Base-by-base conservation (phyloP, 2,113 vertebrate genomes). In the Lichenostomus cassidix region DNA sequence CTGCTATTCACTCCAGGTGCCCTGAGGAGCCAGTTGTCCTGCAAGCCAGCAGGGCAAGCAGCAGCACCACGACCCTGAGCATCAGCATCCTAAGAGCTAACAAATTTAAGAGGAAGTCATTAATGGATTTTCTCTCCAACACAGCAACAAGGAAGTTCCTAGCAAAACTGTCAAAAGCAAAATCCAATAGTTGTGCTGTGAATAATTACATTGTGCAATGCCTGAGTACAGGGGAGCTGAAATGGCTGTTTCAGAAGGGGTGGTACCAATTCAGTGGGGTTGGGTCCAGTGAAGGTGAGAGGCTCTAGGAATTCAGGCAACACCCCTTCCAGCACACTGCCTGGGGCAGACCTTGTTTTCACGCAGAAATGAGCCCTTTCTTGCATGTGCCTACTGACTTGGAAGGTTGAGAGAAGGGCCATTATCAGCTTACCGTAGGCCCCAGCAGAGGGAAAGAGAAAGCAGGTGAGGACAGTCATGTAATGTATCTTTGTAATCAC, bases 81-180 rank as follows among this genome's bases (percentile, higher is more conserved):
- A 78, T 19, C 56, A 73, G 84, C 22, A 5, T 37, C 35, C 20
- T 17, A 21, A 78, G 31, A 71, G 15, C 21, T 10, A 31, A 50
- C 53, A 46, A 73, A 87, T 58, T 92, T 65, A 76, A 69, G 35
- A 80, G 88, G 75, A 85, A 93, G 39, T 3, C 6, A 49, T 85
- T 35, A 58, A 90, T 73, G 42, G 47, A 25, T 88, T 82, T 85
- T 79, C 25, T 46, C 31, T 86, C 55, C 63, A 92, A 65, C 46
- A 53, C 20, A 27, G 74, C 70, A 86, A 95, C 79, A 27, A 94
- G 90, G 90, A 96, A 96, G 79, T 86, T 79, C 59, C 42, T 53
- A 80, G 35, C 46, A 73, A 69, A 90, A 50, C 31, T 14, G 12
- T 73, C 41, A 85, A 78, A 76, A 60, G 33, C 31, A 49, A 86